phyloP scores from a whole-genome alignment of 2,113 vertebrate species.

The Ptychochromis oligacanthus region DNA sequence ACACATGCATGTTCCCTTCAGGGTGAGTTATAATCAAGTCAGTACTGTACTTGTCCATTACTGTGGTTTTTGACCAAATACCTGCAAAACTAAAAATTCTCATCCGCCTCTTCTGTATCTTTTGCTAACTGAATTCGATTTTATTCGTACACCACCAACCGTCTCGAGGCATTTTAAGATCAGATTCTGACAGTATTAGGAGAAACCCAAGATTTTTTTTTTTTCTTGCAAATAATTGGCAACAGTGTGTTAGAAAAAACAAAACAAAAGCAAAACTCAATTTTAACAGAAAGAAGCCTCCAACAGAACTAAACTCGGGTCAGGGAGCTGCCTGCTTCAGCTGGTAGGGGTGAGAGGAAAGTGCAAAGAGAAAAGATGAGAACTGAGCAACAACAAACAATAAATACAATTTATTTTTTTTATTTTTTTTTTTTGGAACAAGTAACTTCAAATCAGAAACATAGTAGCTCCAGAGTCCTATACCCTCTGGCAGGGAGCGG shows the following conservation, averaged over 20 bases:
- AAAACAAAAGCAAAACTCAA: background rate
- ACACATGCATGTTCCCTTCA: background rate
- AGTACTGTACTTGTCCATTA: background rate
- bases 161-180: background rate
- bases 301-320: background rate
- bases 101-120: background rate
- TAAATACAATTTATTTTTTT: too few relatives aligned
- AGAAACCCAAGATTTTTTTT: background rate
- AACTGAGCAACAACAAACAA: background rate
- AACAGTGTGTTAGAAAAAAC: rapidly evolving
- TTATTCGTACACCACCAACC: background rate
- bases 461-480: background rate
- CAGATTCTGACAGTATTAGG: background rate
- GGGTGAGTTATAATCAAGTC: background rate
- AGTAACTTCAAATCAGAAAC: background rate
- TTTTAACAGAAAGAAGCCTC: background rate
- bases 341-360: background rate
- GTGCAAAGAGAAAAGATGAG: background rate
- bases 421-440: background rate
- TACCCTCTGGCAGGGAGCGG: background rate
- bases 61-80: background rate
- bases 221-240: background rate
- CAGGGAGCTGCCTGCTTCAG: background rate
- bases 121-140: background rate
- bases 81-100: background rate